These are phyloP conservation scores for Nothoprocta perdicaria DNA, from an alignment of 2,113 vertebrate species.

Conservation along the genomic window DNA sequence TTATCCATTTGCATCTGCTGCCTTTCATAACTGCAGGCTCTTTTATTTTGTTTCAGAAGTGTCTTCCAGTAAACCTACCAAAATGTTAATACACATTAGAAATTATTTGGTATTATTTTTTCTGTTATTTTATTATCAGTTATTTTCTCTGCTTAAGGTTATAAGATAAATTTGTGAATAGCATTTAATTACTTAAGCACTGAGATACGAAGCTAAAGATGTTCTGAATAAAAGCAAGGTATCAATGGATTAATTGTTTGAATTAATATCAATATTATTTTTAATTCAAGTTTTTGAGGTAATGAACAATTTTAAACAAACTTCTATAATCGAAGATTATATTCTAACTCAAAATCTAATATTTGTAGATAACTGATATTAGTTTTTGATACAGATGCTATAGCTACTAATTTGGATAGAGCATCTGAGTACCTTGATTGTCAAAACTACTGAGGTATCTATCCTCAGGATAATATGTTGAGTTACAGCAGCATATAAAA, in stretches of 20 bases:
- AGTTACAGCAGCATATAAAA: background rate
- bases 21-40: background rate
- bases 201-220: background rate
- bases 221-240: background rate
- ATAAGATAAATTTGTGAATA: background rate
- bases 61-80: background rate
- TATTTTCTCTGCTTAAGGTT: background rate
- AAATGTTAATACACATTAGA: background rate
- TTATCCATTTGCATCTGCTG: conserved; percentile 6
- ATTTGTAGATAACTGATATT: background rate
- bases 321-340: background rate
- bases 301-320: background rate
- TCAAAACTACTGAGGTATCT: fast-evolving
- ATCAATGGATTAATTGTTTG: background rate
- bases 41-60: conserved; percentile 25
- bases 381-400: background rate
- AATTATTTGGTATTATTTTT: background rate
- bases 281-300: background rate
- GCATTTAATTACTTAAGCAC: background rate
- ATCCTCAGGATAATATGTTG: background rate
- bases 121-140: background rate
- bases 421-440: background rate
- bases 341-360: background rate
- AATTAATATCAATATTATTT: background rate
- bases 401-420: background rate